Conservation (phyloP, 1,140 invertebrate genomes). For the Macrobrachium nipponense region DNA sequence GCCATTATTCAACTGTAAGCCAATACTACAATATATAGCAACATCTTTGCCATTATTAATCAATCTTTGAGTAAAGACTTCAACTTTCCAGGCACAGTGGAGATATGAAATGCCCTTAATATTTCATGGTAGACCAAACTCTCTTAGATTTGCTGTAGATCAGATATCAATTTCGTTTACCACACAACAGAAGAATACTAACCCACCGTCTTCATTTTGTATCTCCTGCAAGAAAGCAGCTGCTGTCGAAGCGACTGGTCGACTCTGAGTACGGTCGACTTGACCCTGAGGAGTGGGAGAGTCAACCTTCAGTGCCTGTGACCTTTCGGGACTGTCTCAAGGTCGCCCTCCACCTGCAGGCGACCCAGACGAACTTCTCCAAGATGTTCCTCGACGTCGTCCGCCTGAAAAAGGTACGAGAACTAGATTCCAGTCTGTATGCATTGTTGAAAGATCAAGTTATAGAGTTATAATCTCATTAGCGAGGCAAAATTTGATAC, state of each 20-base stretch:
- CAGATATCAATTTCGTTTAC: too few species aligned
- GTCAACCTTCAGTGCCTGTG: conserved; percentile 25
- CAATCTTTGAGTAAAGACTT: too few species aligned
- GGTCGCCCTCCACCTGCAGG: conserved; percentile 56
- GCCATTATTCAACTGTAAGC: too few species aligned
- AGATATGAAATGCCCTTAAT: too few species aligned
- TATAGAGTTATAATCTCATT: too few species aligned
- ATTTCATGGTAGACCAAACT: too few species aligned
- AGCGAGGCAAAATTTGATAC: too few species aligned
- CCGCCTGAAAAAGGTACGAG: conserved; percentile 28
- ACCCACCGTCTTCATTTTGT: background rate
- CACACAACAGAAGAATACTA: background rate
- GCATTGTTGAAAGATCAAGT: too few species aligned
- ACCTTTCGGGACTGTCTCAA: conserved; percentile 44
- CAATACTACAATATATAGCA: too few species aligned
- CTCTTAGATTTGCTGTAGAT: too few species aligned
- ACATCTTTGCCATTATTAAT: too few species aligned
- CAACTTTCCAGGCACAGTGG: too few species aligned
- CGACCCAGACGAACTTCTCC: conserved; percentile 35
- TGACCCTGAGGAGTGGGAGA: conserved; percentile 47
- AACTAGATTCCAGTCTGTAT: background rate
- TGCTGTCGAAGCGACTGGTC: conserved; percentile 33
- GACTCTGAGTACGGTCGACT: conserved; percentile 37
- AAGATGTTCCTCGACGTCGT: conserved; percentile 39
- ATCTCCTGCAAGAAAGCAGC: background rate